Percentiles rank a stretch among this genome's conserved stretches.
Evolutionary conservation across 2,797 vertebrate species (phyloP).

Genomic region (Ctenopoma kingsleyae): DNA sequence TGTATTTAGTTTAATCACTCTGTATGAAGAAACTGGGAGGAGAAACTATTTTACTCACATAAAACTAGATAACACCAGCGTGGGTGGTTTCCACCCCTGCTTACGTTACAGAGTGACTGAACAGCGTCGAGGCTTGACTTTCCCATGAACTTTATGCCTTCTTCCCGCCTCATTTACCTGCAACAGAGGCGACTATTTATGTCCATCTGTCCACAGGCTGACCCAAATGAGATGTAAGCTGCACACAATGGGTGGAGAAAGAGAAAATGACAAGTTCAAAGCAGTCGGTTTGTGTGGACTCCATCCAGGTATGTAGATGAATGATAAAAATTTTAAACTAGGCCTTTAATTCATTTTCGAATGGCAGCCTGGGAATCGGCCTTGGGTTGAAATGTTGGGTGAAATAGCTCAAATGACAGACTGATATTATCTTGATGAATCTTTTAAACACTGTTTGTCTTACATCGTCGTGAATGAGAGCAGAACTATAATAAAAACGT

Average conservation of each 20-base stretch:
- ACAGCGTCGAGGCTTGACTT: conserved; percentile 64
- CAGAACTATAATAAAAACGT: neutral
- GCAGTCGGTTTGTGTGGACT: conserved; percentile 21
- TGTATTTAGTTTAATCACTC: neutral
- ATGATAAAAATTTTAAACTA: conserved; percentile 22
- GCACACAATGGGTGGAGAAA: conserved; percentile 21
- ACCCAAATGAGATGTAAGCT: conserved; percentile 26
- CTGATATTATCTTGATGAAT: neutral
- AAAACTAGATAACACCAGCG: conserved; percentile 22
- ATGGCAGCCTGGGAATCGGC: conserved; percentile 9
- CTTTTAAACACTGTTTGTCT: neutral
- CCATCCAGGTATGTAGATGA: conserved; percentile 32
- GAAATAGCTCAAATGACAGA: neutral
- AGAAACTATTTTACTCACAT: conserved; percentile 14
- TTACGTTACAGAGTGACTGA: conserved; percentile 42
- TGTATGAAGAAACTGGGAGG: neutral
- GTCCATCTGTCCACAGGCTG: conserved; percentile 54
- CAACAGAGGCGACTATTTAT: conserved; percentile 72
- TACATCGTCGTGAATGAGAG: neutral
- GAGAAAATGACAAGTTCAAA: conserved; percentile 41
- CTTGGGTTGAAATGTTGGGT: conserved; percentile 3
- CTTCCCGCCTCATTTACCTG: conserved; percentile 78
- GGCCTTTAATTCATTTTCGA: conserved; percentile 3
- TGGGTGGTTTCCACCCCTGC: conserved; percentile 31
- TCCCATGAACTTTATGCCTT: conserved; percentile 69